These are phyloP conservation scores for Nyctereutes procyonoides DNA, from an alignment of 2,113 vertebrate species.

Conservation along the genomic window DNA sequence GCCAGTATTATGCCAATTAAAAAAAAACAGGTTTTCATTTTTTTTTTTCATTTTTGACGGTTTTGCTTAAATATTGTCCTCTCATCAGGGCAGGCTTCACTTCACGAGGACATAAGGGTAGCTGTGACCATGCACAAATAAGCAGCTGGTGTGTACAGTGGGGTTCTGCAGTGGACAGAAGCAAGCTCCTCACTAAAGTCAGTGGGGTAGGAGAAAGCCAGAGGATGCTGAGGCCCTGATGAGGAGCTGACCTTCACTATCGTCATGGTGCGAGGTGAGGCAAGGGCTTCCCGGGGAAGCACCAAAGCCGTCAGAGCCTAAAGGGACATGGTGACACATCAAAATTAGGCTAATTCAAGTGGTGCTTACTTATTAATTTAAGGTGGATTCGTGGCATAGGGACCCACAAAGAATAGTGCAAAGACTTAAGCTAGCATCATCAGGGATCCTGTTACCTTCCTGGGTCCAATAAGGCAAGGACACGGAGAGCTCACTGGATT, in stretches of 20 bases:
- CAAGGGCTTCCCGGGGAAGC: neutral
- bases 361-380: neutral
- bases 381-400: neutral
- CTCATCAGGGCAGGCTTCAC: neutral
- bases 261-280: rapidly evolving
- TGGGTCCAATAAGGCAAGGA: rapidly evolving
- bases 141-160: too few species aligned
- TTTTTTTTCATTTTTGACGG: neutral
- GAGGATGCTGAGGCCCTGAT: neutral
- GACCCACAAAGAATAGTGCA: neutral
- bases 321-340: neutral
- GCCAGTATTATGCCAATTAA: neutral
- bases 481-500: neutral
- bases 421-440: neutral
- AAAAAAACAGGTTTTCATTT: neutral
- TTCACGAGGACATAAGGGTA: neutral
- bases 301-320: neutral
- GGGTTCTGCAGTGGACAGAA: neutral
- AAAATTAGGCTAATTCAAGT: neutral
- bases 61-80: neutral
- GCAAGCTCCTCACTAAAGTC: neutral
- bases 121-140: neutral
- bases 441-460: neutral
- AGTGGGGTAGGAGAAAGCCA: too few species aligned
- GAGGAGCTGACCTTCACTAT: neutral